Evolutionary conservation across 2,888 invertebrate species (phyloP), one percentile per base, ranked within the genome.

Genomic region (Nymphalis c-album): DNA sequence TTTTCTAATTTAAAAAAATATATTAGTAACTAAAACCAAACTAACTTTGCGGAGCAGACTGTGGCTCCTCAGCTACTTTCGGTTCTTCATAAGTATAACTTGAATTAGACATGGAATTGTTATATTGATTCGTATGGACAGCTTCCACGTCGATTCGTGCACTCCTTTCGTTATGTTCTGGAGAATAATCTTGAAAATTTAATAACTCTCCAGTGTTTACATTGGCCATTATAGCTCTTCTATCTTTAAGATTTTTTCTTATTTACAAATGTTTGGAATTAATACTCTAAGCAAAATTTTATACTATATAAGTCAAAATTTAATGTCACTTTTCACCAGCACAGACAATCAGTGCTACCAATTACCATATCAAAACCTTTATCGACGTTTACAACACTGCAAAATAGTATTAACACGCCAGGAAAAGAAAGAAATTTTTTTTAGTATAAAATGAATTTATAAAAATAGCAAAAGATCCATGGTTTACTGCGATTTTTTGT

Each of bases 101-200:
- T 7, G 89, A 84, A 72, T 85, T 90, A 65, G 87, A 84, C 87
- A 85, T 92, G 78, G 85, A 80, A 73, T 81, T 88, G 68, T 82
- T 88, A 77, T 89, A 91, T 78, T 88, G 89, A 82, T 91, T 91
- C 50, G 91, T 87, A 72, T 83, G 95, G 81, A 92, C 92, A 60
- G 95, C 93, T 75, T 94, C 95, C 64, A 95, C 93, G 80, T 95
- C 94, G 72, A 95, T 93, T 78, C 95, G 92, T 50, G 95, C 95
- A 76, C 93, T 94, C n/a, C 93, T 89, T 64, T 89, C 91, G 70
- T 93, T 92, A 69, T 89, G 91, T 71, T 89, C 89, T 13, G 94
- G 93, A 35, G 95, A 94, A 84, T 94, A 96, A 80, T 96, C 96
- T 85, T 96, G 95, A 78, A 96, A 96, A 71, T 95, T 94, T 70